Base-by-base conservation (phyloP, 2,113 vertebrate genomes). In the Microtus pennsylvanicus region DNA sequence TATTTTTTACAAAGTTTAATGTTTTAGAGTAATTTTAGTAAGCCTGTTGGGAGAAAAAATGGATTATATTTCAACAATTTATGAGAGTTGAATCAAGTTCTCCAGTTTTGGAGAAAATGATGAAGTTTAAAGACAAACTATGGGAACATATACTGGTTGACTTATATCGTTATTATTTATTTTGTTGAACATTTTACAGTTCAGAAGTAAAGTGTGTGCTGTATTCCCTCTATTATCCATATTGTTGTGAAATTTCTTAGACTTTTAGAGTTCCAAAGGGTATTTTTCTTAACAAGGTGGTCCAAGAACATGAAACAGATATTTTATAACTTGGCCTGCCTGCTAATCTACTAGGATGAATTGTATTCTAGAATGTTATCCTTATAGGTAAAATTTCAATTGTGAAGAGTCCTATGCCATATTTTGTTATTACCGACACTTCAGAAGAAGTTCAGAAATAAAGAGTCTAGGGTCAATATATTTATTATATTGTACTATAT, bases 361-460 rank as follows among this genome's bases (percentile, higher is more conserved):
- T 65, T 65, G 0, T 65, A 33, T 17, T 75, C 13, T 55, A 50
- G 10, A 30, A 47, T 35, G 8, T 89, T 69, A 63, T 63, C 26
- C 30, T 92, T 45, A 52, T 82, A 78, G 22, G 70, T 13, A 80
- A 22, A 0, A 92, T 35, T 35, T 2, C 30, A 35, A 58, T 33
- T 92, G n/a, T 76, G 42, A 94, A 83, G 63, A 33, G 55, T 76
- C 50, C 93, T 21, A 33, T 87, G 9, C 83, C 75, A 92, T 42
- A 78, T 38, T 61, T 11, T 77, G 9, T 94, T 92, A 50, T 86
- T 35, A 61, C 16, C 67, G 80, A 24, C 7, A n/a, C 22, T 45
- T 96, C 61, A 87, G n/a, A 69, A 61, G 33, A 96, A 90, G 16
- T 85, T 95, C 21, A 75, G 28, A 83, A 92, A 92, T 17, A 85